phyloP scores from a whole-genome alignment of 1,140 invertebrate species.

The Dendrolimus kikuchii region DNA sequence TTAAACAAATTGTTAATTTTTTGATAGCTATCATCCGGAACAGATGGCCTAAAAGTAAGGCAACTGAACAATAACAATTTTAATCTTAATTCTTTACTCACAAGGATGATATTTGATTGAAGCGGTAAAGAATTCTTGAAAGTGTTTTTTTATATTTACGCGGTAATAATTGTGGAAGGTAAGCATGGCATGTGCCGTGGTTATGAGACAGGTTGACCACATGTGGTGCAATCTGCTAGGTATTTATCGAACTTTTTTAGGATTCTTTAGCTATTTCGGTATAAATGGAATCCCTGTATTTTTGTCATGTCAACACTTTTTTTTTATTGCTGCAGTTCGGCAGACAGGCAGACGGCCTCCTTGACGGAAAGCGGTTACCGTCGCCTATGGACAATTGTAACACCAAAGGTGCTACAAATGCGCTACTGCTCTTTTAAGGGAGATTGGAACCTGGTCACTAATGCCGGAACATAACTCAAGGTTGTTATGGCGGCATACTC shows the following conservation, averaged over 20 bases:
- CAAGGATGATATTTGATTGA: slow-evolving; percentile 12
- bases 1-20: slow-evolving; percentile 73
- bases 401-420: too few species aligned
- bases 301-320: too few species aligned
- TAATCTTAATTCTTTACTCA: slow-evolving; percentile 5
- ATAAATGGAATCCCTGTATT: too few species aligned
- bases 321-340: too few species aligned
- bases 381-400: too few species aligned
- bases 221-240: slow-evolving; percentile 62
- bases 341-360: too few species aligned
- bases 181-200: slow-evolving; percentile 64
- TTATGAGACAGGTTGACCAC: slow-evolving; percentile 69
- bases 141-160: slow-evolving; percentile 46
- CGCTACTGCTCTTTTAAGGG: too few species aligned
- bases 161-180: slow-evolving; percentile 51
- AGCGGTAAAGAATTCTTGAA: slow-evolving; percentile 20
- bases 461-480: too few species aligned
- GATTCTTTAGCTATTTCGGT: too few species aligned
- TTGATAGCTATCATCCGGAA: slow-evolving; percentile 69
- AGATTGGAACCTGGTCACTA: too few species aligned
- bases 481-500: too few species aligned
- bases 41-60: slow-evolving; percentile 48
- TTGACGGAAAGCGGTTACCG: too few species aligned
- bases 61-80: slow-evolving; percentile 11
- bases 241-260: slow-evolving; percentile 11